Base-by-base conservation (phyloP, 2,797 vertebrate genomes). In the Danio kyathit region DNA sequence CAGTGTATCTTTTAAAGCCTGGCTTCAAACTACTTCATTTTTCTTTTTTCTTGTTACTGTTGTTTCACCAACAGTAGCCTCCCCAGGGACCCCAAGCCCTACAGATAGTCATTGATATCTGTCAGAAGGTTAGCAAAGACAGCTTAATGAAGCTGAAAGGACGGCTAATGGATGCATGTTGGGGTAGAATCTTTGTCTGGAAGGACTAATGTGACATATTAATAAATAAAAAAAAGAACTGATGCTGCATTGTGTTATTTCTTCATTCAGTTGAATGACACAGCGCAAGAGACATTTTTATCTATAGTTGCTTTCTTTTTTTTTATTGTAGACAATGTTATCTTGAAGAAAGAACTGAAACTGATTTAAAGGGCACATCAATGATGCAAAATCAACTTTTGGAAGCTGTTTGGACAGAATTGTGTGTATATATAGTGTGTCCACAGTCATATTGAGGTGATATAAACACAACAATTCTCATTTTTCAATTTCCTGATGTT, bases 131-230 rank as follows among this genome's bases (percentile, higher is more conserved):
- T 83, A 86, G 71, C 63, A 92, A 93, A 88, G 91, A 92, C 89
- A 56, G 88, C 91, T 92, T 93, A 92, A 93, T 92, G 91, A 91
- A 87, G 83, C 88, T 85, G 83, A 84, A 77, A 85, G 76, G 59
- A 81, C 4, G 7, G 5, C 61, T 85, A 85, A 83, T 74, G 84
- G 57, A 59, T 51, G 73, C 72, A 74, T 57, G 43, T 49, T 38
- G 67, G 46, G 66, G 38, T 46, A 13, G 16, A 43, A 38, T 77
- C 5, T 67, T 59, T 17, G 59, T 16, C 65, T 66, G 21, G 16
- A 66, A 49, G 60, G 72, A 73, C 44, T 60, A 77, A 83, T 49
- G 21, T 46, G 61, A 80, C 19, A 67, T 65, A 0, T 16, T 52
- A 41, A 54, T n/a, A 21, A 41, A 29, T 29, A 14, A 38, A 48